Evolutionary conservation across 2,113 vertebrate species (phyloP).

Genomic region (Esox niger): DNA sequence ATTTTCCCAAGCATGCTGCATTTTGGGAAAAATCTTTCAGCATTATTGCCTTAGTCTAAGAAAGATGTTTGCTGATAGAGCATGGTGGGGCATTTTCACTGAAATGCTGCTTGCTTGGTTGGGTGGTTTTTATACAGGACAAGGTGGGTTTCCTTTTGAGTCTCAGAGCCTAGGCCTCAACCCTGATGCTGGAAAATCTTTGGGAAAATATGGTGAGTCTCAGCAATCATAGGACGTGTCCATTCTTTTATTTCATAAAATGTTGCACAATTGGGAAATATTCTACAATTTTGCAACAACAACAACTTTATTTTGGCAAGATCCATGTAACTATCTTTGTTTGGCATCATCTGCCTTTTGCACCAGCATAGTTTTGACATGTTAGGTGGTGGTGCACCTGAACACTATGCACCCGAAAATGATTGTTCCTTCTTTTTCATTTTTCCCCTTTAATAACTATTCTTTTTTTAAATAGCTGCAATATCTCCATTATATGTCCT

Average conservation of each 20-base stretch:
- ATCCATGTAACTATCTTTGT: background rate
- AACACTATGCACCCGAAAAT: conserved; percentile 12
- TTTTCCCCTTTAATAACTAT: too few species aligned
- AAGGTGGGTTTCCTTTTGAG: conserved; percentile 35
- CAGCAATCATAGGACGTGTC: background rate
- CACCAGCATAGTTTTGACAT: background rate
- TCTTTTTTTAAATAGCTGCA: background rate
- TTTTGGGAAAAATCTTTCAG: background rate
- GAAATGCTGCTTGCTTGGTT: too few species aligned
- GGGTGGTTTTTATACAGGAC: conserved; percentile 15
- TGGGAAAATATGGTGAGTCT: conserved; percentile 46
- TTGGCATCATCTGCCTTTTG: background rate
- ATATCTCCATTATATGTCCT: too few species aligned
- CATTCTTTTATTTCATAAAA: too few species aligned
- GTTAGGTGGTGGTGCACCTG: conserved; percentile 36
- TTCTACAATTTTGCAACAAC: too few species aligned
- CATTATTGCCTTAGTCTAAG: background rate
- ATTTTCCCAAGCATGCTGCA: background rate
- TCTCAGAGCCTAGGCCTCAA: conserved; percentile 24
- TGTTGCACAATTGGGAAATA: too few species aligned
- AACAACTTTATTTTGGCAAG: too few species aligned
- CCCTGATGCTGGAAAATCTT: conserved; percentile 25
- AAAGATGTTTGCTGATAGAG: background rate
- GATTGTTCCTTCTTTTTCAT: background rate
- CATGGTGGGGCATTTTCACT: background rate